A percentile compares a stretch with the other conserved stretches of the same genome.
phyloP scores from a whole-genome alignment of 2,888 invertebrate species.

The Standfussiana lucernea region DNA sequence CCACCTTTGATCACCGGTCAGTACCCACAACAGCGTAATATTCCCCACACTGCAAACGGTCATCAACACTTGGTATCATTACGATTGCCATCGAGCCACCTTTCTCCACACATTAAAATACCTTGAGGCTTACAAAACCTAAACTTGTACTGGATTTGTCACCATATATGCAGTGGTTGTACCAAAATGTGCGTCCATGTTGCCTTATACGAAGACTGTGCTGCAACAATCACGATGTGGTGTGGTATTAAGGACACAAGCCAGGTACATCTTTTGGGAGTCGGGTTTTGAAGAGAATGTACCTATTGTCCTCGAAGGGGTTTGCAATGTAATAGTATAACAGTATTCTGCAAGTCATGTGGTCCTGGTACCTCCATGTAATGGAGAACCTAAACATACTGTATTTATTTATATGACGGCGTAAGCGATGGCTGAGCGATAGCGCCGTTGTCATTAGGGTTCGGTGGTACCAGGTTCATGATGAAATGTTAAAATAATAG shows the following conservation, averaged over 20 bases:
- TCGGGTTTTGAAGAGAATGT: slow-evolving; percentile 24
- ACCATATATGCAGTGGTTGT: slow-evolving; percentile 57
- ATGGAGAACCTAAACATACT: too few species aligned
- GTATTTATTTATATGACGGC: too few species aligned
- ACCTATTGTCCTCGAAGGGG: background rate
- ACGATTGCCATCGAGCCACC: slow-evolving; percentile 62
- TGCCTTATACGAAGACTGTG: slow-evolving; percentile 49
- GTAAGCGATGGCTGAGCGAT: too few species aligned
- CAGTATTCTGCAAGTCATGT: background rate
- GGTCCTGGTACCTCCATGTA: background rate
- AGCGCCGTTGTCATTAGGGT: too few species aligned
- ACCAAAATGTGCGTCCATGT: slow-evolving; percentile 62
- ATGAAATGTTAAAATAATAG: too few species aligned
- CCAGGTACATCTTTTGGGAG: slow-evolving; percentile 46
- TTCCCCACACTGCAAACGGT: slow-evolving; percentile 22
- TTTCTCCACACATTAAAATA: slow-evolving; percentile 61
- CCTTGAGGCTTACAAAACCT: slow-evolving; percentile 62
- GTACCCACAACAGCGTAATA: background rate
- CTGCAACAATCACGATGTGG: slow-evolving; percentile 51
- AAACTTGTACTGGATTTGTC: slow-evolving; percentile 56
- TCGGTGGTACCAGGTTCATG: too few species aligned
- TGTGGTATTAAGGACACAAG: slow-evolving; percentile 45
- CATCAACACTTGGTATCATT: slow-evolving; percentile 42
- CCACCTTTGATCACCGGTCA: background rate
- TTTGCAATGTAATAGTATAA: background rate